Conservation (phyloP, 2,113 vertebrate species). For the Ceyx margarethae region DNA sequence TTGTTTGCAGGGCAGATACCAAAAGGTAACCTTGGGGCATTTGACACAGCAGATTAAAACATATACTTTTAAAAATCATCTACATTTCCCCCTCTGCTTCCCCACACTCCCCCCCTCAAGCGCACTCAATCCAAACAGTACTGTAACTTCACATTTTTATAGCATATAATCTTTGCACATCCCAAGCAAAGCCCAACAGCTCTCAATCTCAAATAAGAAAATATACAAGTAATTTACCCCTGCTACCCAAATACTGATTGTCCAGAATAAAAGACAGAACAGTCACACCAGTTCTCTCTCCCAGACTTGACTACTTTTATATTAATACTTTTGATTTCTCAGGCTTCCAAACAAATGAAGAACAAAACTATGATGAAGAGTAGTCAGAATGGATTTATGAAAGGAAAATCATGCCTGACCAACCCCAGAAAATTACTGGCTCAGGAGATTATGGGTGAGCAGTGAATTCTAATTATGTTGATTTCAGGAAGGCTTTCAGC, state of each 20-base stretch:
- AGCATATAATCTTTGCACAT: background rate
- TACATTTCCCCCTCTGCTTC: background rate
- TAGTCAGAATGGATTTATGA: background rate
- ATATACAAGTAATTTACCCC: background rate
- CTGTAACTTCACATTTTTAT: background rate
- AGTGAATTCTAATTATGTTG: background rate
- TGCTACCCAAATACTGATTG: background rate
- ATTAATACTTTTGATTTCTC: background rate
- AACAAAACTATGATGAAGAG: background rate
- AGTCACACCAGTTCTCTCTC: background rate
- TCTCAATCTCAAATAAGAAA: background rate
- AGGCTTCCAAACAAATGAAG: background rate
- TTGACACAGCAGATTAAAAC: background rate
- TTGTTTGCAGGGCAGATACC: background rate
- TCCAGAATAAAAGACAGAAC: background rate
- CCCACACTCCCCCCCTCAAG: background rate
- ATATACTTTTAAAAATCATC: background rate
- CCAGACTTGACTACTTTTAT: background rate
- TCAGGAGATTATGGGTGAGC: background rate
- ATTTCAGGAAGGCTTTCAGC: background rate
- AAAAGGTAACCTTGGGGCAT: background rate
- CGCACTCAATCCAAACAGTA: background rate
- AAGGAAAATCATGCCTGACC: background rate
- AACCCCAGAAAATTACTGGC: background rate
- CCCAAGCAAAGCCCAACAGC: background rate